Percentiles rank a stretch among this genome's conserved stretches.
phyloP scores from a whole-genome alignment of 1,140 invertebrate genomes.

The Papilio glaucus region DNA sequence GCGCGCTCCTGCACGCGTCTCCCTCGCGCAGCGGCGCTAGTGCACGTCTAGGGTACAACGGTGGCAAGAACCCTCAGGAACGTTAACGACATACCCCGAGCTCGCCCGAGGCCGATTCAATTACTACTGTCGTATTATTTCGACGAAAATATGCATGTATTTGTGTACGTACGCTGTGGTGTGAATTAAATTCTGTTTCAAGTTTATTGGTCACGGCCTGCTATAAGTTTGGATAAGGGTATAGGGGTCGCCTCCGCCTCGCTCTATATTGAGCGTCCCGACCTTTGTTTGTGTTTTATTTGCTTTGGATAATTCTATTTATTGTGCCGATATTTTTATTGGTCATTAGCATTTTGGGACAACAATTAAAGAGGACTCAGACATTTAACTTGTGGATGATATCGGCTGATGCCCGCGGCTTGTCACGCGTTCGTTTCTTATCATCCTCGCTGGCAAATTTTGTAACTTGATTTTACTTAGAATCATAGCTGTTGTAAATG shows the following conservation, averaged over 20 bases:
- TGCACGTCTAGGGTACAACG: constrained; percentile 75
- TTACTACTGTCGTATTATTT: constrained; percentile 82
- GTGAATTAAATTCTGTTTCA: constrained; percentile 80
- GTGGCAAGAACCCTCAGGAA: constrained; percentile 76
- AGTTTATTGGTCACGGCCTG: constrained; percentile 79
- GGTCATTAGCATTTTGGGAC: not conserved
- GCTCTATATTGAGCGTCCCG: constrained; percentile 47
- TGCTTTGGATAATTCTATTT: constrained; percentile 1
- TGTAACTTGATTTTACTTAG: too few relatives aligned
- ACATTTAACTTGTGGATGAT: not conserved
- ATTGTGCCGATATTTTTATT: not conserved
- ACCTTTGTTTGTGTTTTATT: constrained; percentile 39
- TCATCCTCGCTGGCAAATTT: too few relatives aligned
- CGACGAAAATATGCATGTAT: constrained; percentile 81
- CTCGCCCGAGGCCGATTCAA: constrained; percentile 82
- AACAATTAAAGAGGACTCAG: not conserved
- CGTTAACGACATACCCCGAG: constrained; percentile 79
- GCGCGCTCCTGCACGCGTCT: constrained; percentile 50
- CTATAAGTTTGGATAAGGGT: constrained; percentile 75
- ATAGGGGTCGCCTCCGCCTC: constrained; percentile 48
- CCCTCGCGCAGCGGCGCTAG: constrained; percentile 73
- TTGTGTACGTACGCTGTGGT: constrained; percentile 76
- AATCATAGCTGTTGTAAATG: too few relatives aligned
- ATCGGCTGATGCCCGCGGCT: too few relatives aligned
- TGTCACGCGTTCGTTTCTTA: too few relatives aligned